Evolutionary conservation across 2,888 invertebrate species (phyloP), one percentile per base, ranked within the genome.

Genomic region (Caenorhabditis panamensis): DNA sequence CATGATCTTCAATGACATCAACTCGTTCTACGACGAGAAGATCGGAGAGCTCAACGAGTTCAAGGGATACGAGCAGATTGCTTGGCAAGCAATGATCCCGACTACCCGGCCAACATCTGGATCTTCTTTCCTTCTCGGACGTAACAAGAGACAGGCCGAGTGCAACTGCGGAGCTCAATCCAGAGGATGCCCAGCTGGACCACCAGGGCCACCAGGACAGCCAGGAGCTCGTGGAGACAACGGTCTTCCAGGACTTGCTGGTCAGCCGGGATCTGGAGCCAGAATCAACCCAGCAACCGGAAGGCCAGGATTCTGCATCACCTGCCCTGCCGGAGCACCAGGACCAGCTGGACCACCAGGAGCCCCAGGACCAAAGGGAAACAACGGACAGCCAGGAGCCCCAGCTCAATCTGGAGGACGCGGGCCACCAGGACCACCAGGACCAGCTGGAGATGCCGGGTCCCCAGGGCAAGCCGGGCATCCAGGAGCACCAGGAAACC

Each of bases 1-100:
- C 36, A 69, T 84, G 54, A 80, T 85, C 66, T 84, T 78, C 78
- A 72, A 76, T 44, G 85, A 85, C 54, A 82, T 85, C 72, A 85
- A 85, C 73, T 64, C 68, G 51, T 75, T 85, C 47, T 81, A 81
- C 61, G 81, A 82, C 61, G 83, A 82, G 73, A 79, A 82, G 26
- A 64, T 83, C 37, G 79, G 66, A 51, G 84, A 86, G 76, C 67
- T 86, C 47, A 61, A 68, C 31, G 84, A 84, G 47, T 86, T 86
- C 73, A 81, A 84, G 58, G 83, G 68, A 58, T 69, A 56, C 67
- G 73, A 69, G 31, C 61, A 78, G 51, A 61, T 75, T 22, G 83
- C 83, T 26, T 83, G 83, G 83, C 54, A 80, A 31, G 61, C 73
- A 8, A 80, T 83, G 81, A 67, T 71, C 37, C 61, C 64, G 37